Conservation (phyloP, 2,113 vertebrate genomes). For the Neotragus pygmaeus region DNA sequence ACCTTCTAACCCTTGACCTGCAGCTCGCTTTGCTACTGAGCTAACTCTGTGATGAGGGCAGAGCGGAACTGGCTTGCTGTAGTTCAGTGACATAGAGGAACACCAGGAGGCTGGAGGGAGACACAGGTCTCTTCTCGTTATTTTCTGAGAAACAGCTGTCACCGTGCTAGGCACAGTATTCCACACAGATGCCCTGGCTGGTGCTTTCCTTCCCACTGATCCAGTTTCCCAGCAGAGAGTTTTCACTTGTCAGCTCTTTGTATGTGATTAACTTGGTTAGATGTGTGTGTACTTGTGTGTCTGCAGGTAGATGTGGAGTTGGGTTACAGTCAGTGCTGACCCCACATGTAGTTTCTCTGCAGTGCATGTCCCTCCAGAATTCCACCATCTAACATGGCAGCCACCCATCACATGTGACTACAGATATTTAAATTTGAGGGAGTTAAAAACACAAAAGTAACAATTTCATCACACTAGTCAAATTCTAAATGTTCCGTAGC, state of each 20-base stretch:
- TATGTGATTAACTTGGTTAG: background rate
- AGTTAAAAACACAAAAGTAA: background rate
- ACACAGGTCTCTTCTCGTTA: background rate
- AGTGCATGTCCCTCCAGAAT: background rate
- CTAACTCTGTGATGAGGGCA: background rate
- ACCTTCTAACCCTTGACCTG: background rate
- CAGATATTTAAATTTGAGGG: background rate
- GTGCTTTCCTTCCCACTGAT: background rate
- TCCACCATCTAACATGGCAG: background rate
- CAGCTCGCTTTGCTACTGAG: background rate
- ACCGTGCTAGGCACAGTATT: too few species aligned
- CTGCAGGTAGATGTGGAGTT: background rate
- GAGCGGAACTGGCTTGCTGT: background rate
- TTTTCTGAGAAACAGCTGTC: background rate
- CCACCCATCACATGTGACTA: background rate
- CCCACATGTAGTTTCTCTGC: background rate
- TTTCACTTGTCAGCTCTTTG: background rate
- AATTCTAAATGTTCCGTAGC: background rate
- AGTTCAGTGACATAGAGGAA: background rate
- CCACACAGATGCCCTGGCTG: too few species aligned
- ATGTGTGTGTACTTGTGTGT: background rate
- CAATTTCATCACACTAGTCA: background rate
- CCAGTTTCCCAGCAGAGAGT: background rate
- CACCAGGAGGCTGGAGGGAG: accelerated
- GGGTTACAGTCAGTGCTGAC: too few species aligned